Evolutionary conservation across 2,888 invertebrate species (phyloP).

Genomic region (Oscheius sp.): DNA sequence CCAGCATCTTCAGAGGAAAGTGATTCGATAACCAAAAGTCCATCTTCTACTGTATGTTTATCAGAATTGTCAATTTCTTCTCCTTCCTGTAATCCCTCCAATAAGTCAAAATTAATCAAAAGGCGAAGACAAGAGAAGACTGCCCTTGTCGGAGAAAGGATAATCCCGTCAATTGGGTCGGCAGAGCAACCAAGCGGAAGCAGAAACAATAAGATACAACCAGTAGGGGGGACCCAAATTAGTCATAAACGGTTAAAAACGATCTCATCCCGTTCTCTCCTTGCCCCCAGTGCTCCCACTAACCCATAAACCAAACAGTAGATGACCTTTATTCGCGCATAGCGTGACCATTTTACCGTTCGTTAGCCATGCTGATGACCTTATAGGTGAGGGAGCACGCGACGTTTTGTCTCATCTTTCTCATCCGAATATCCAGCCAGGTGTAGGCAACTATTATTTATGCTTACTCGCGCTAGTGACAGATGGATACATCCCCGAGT

Average conservation of each 20-base stretch:
- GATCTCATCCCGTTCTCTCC: not conserved
- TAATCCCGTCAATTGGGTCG: slow-evolving; percentile 32
- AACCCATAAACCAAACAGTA: slow-evolving; percentile 3
- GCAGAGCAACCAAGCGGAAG: slow-evolving; percentile 25
- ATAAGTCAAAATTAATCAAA: slow-evolving; percentile 13
- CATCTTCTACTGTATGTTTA: slow-evolving; percentile 60
- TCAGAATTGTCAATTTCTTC: slow-evolving; percentile 54
- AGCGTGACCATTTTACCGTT: slow-evolving; percentile 35
- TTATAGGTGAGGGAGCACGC: slow-evolving; percentile 23
- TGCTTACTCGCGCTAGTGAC: slow-evolving; percentile 18
- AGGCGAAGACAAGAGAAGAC: slow-evolving; percentile 4
- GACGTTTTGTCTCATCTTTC: slow-evolving; percentile 28
- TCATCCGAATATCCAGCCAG: slow-evolving; percentile 27
- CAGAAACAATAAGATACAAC: slow-evolving; percentile 35
- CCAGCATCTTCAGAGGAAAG: slow-evolving; percentile 53
- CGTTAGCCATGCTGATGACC: slow-evolving; percentile 35
- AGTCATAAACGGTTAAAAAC: slow-evolving; percentile 16
- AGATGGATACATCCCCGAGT: slow-evolving; percentile 30
- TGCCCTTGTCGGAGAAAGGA: slow-evolving; percentile 17
- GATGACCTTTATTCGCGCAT: slow-evolving; percentile 21
- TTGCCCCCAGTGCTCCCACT: too few relatives aligned
- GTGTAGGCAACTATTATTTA: slow-evolving; percentile 34
- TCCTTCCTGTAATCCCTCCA: slow-evolving; percentile 42
- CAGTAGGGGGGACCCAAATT: slow-evolving; percentile 24
- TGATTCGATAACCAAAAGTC: slow-evolving; percentile 56